These are phyloP conservation scores for Zoroaster sp. DNA, from an alignment of 53 echinoderm and acorn worm species.

Conservation along the genomic window DNA sequence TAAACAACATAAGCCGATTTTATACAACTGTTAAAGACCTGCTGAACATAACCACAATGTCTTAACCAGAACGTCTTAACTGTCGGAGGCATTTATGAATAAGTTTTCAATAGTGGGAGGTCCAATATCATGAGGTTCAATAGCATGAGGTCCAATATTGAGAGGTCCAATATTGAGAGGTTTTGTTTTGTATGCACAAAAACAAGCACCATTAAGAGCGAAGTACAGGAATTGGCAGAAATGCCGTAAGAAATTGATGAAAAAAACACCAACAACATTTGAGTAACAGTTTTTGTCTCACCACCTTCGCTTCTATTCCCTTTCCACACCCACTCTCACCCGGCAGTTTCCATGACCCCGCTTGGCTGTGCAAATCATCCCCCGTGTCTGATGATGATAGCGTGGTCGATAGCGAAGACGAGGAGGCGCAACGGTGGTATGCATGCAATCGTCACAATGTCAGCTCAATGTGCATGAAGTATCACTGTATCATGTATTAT, in stretches of 20 bases:
- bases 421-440: conserved; percentile 25
- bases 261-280: neutral
- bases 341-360: conserved; percentile 45
- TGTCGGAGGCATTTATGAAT: too few relatives aligned
- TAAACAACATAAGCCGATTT: too few relatives aligned
- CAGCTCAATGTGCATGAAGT: conserved; percentile 28
- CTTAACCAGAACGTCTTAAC: too few relatives aligned
- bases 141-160: neutral
- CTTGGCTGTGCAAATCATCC: conserved; percentile 13
- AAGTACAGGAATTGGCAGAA: neutral
- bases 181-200: neutral
- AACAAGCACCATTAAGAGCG: neutral
- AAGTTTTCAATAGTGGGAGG: neutral
- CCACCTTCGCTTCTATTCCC: neutral
- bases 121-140: neutral
- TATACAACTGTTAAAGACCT: too few relatives aligned
- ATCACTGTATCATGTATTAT: neutral
- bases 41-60: too few relatives aligned
- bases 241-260: neutral
- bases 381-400: conserved; percentile 14
- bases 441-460: neutral
- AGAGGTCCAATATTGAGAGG: neutral
- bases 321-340: neutral
- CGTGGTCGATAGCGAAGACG: conserved; percentile 11
- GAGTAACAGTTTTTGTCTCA: neutral